phyloP scores from a whole-genome alignment of 37 sponge, comb jelly and placozoan species.

The Axinella damicornis region DNA sequence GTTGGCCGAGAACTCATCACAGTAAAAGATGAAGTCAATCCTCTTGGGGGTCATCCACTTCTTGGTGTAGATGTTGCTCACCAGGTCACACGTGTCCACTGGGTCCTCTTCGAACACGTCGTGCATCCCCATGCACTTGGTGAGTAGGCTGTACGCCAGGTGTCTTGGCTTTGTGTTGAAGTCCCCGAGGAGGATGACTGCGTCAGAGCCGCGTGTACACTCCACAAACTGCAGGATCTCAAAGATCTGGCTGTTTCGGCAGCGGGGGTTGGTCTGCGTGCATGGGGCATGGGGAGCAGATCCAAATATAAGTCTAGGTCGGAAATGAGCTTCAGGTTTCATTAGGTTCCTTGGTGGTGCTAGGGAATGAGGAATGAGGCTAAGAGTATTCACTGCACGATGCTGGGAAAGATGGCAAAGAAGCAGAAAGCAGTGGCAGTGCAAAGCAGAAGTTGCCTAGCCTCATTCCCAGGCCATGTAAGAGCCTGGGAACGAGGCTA shows the following conservation, averaged over 20 bases:
- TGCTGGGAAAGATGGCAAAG: no score
- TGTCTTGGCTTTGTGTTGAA: conserved; percentile 73
- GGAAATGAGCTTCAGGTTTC: no score
- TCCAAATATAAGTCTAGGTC: no score
- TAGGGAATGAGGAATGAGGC: no score
- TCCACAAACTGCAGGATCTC: conserved; percentile 69
- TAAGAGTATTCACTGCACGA: no score
- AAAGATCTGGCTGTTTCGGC: conserved; percentile 54
- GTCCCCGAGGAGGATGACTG: conserved; percentile 74
- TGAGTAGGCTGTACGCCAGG: conserved; percentile 56
- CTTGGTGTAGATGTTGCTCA: conserved; percentile 49
- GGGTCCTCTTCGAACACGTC: conserved; percentile 49
- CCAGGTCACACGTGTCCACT: conserved; percentile 60
- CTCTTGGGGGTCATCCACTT: conserved; percentile 55
- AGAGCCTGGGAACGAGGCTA: no score
- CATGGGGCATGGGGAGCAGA: no score
- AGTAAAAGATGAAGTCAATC: conserved; percentile 76
- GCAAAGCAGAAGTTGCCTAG: no score
- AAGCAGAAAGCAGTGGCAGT: no score
- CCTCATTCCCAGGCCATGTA: no score
- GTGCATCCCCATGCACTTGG: conserved; percentile 45
- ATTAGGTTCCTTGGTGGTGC: no score
- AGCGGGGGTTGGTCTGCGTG: conserved; percentile 41
- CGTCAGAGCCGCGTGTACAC: conserved; percentile 48
- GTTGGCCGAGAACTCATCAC: conserved; percentile 5